Evolutionary conservation across 2,888 invertebrate genomes (phyloP).

Genomic region (Sisyra nigra): DNA sequence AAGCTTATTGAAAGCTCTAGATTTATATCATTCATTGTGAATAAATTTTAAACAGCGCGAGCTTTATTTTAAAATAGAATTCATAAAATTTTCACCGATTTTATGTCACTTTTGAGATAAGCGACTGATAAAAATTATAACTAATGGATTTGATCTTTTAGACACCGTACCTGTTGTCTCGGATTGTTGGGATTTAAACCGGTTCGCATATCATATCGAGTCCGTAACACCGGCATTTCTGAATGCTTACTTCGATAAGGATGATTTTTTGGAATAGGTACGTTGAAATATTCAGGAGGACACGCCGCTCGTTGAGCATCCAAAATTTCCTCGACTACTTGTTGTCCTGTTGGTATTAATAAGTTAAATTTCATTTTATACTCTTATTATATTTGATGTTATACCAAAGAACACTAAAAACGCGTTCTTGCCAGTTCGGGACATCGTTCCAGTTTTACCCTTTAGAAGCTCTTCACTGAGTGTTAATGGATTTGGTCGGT

Average conservation of each 20-base stretch:
- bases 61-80: too few species aligned
- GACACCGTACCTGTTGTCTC: conserved; percentile 32
- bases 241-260: conserved; percentile 18
- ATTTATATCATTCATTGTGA: too few species aligned
- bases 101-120: too few species aligned
- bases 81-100: too few species aligned
- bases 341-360: conserved; percentile 30
- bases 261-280: conserved; percentile 31
- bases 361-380: neutral
- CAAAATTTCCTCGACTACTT: conserved; percentile 43
- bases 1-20: too few species aligned
- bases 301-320: conserved; percentile 42
- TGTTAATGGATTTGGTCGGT: conserved; percentile 33
- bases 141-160: neutral
- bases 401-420: conserved; percentile 41
- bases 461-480: conserved; percentile 31
- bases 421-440: conserved; percentile 34
- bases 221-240: conserved; percentile 35
- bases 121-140: neutral
- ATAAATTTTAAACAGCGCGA: too few species aligned
- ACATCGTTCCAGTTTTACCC: conserved; percentile 24
- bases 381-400: conserved; percentile 4
- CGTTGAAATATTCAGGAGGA: conserved; percentile 42
- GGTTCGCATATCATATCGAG: conserved; percentile 34
- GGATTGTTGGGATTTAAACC: conserved; percentile 41